phyloP scores from a whole-genome alignment of 1,140 invertebrate species.

The Drepana arcuata region DNA sequence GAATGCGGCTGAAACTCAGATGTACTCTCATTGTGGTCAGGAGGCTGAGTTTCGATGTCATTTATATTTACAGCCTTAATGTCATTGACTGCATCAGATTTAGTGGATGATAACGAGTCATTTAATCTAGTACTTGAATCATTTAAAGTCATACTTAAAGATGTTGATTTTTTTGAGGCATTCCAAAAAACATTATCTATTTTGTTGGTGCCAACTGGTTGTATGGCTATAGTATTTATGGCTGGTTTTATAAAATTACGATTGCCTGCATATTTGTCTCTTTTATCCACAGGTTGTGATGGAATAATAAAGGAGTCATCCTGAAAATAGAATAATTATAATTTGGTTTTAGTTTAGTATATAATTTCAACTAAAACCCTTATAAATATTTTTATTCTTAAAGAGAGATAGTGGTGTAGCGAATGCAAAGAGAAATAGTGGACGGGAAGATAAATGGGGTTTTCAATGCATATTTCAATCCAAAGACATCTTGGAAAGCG shows the following conservation, averaged over 20 bases:
- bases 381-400: too few species aligned
- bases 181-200: slow-evolving; percentile 45
- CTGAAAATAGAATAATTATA: slow-evolving; percentile 24
- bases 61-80: slow-evolving; percentile 21
- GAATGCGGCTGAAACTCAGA: neutral
- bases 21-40: slow-evolving; percentile 2
- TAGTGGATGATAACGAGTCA: slow-evolving; percentile 12
- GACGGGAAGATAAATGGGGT: too few species aligned
- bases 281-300: slow-evolving; percentile 29
- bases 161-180: slow-evolving; percentile 41
- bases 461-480: too few species aligned
- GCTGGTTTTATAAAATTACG: slow-evolving; percentile 30
- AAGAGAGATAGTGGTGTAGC: too few species aligned
- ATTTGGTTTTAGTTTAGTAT: too few species aligned
- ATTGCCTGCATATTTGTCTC: slow-evolving; percentile 21
- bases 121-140: slow-evolving; percentile 21
- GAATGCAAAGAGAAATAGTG: too few species aligned
- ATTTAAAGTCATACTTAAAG: slow-evolving; percentile 27
- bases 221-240: slow-evolving; percentile 30
- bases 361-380: too few species aligned
- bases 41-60: slow-evolving; percentile 33
- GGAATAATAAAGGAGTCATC: slow-evolving; percentile 47
- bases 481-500: too few species aligned
- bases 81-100: slow-evolving; percentile 3
- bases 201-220: slow-evolving; percentile 34